These are phyloP conservation scores for Callinectes sapidus DNA, from an alignment of 2,888 invertebrate species.

Conservation along the genomic window DNA sequence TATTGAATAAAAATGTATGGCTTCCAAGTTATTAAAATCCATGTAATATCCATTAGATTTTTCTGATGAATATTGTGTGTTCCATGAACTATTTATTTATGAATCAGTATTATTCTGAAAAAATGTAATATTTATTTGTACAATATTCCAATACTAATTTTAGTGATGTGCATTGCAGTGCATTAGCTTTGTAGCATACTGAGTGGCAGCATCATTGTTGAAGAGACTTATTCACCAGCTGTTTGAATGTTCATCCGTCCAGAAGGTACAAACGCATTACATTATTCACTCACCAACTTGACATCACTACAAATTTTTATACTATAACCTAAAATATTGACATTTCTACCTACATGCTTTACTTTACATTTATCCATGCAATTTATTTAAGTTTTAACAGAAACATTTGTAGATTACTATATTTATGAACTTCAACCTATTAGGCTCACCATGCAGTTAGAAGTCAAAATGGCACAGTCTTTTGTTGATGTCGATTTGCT, in stretches of 20 bases:
- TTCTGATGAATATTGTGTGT: not conserved
- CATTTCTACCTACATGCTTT: not conserved
- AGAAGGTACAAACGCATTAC: conserved; percentile 5
- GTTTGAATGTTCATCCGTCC: conserved; percentile 34
- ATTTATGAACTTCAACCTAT: not conserved
- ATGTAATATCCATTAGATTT: not conserved
- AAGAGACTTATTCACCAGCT: conserved; percentile 11
- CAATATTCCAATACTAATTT: not conserved
- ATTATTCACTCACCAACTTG: not conserved
- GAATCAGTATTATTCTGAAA: not conserved
- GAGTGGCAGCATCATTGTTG: not conserved
- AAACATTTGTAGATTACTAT: not conserved
- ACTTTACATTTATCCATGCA: not conserved
- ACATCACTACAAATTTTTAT: not conserved
- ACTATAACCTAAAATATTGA: not conserved
- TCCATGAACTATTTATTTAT: not conserved
- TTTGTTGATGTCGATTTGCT: not conserved
- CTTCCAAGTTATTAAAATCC: not conserved
- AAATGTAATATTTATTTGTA: not conserved
- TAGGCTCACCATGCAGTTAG: not conserved
- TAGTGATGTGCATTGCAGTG: not conserved
- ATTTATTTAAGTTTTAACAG: not conserved
- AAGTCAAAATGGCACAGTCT: not conserved
- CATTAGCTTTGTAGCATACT: not conserved
- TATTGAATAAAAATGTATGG: not conserved